Percentiles rank a stretch among this genome's conserved stretches.
phyloP scores from a whole-genome alignment of 2,797 vertebrate species.

The Sebastes nivosus region DNA sequence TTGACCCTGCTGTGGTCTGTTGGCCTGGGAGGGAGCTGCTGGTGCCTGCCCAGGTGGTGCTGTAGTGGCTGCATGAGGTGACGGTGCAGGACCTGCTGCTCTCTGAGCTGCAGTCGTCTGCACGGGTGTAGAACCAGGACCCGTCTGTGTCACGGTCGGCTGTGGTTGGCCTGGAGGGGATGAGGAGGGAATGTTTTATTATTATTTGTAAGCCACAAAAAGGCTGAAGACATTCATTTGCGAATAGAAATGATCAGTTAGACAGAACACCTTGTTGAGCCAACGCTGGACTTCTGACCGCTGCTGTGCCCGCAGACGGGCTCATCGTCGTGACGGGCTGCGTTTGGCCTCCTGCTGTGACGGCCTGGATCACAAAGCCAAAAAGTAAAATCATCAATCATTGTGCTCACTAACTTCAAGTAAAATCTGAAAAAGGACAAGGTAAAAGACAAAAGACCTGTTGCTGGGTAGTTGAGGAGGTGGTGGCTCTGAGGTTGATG shows the following conservation, averaged over 20 bases:
- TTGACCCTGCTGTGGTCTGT: slow-evolving; percentile 94
- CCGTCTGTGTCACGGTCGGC: slow-evolving; percentile 86
- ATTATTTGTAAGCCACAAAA: background rate
- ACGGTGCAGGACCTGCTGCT: slow-evolving; percentile 67
- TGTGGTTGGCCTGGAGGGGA: slow-evolving; percentile 84
- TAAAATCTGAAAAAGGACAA: background rate
- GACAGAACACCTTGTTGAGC: slow-evolving; percentile 89
- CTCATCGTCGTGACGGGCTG: slow-evolving; percentile 86
- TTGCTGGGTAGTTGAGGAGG: slow-evolving; percentile 82
- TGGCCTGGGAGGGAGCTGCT: slow-evolving; percentile 54
- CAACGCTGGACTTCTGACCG: slow-evolving; percentile 86
- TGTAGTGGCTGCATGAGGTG: slow-evolving; percentile 71
- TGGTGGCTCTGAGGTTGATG: slow-evolving; percentile 91
- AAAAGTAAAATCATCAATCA: background rate
- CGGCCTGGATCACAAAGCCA: slow-evolving; percentile 73
- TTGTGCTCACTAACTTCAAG: background rate
- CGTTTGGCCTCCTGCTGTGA: slow-evolving; percentile 82
- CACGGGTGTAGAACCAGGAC: slow-evolving; percentile 77
- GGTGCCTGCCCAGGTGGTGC: slow-evolving; percentile 61
- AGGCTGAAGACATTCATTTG: background rate
- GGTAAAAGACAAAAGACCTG: slow-evolving; percentile 65
- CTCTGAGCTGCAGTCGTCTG: slow-evolving; percentile 82
- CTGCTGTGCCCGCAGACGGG: slow-evolving; percentile 85
- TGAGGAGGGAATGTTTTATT: background rate
- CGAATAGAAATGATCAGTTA: slow-evolving; percentile 50